Conservation (phyloP, 2,113 vertebrate genomes). For the Aptenodytes forsteri region DNA sequence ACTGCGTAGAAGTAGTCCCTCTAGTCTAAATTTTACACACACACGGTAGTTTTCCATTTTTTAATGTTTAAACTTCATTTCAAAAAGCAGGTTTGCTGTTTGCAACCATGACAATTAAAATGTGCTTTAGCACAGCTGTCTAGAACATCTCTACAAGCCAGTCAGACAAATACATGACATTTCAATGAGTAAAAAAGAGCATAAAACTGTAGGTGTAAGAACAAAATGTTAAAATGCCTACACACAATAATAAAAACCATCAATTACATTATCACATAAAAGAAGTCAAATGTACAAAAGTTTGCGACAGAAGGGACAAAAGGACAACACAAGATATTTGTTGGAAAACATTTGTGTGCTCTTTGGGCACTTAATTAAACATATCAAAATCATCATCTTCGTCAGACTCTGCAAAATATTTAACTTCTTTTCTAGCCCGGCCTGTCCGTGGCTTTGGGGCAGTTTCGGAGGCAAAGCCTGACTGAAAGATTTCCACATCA, state of each 20-base stretch:
- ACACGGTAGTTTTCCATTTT: slow-evolving; percentile 77
- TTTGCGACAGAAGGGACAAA: slow-evolving; percentile 86
- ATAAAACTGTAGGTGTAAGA: slow-evolving; percentile 94
- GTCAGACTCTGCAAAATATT: slow-evolving; percentile 92
- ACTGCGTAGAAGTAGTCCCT: slow-evolving; percentile 47
- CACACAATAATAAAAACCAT: slow-evolving; percentile 96
- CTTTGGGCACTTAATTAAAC: slow-evolving; percentile 87
- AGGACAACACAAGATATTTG: slow-evolving; percentile 80
- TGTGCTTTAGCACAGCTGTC: slow-evolving; percentile 90
- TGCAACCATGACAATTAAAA: slow-evolving; percentile 93
- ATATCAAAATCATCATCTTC: slow-evolving; percentile 90
- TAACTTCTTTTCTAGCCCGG: slow-evolving; percentile 92
- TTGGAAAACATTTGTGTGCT: slow-evolving; percentile 78
- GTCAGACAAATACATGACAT: slow-evolving; percentile 92
- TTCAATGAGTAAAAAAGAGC: slow-evolving; percentile 95
- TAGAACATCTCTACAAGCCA: slow-evolving; percentile 96
- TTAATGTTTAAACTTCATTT: slow-evolving; percentile 98
- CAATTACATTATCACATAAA: slow-evolving; percentile 93
- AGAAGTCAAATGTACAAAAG: slow-evolving; percentile 98
- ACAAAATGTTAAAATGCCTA: slow-evolving; percentile 99
- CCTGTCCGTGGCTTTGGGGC: slow-evolving; percentile 82
- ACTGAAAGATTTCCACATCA: slow-evolving; percentile 82
- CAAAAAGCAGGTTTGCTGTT: slow-evolving; percentile 93
- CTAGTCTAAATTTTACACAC: neutral
- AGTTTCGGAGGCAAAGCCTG: slow-evolving; percentile 74